phyloP scores from a whole-genome alignment of 2,888 invertebrate genomes.

The Dilophus febrilis region DNA sequence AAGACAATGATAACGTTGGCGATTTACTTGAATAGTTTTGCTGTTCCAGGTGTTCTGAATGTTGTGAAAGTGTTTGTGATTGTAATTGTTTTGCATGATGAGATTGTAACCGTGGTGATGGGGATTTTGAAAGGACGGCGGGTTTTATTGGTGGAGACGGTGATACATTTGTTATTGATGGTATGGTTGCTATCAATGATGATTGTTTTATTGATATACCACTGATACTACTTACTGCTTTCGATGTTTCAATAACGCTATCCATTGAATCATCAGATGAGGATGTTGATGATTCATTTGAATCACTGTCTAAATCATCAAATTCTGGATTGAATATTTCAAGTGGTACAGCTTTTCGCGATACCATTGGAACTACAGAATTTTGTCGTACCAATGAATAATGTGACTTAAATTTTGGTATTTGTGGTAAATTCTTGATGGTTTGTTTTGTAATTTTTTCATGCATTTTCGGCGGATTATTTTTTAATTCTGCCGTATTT shows the following conservation, averaged over 20 bases:
- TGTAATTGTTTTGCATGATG: too few species aligned
- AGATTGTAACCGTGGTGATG: too few species aligned
- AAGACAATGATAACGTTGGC: too few species aligned
- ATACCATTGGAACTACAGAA: slow-evolving; percentile 46
- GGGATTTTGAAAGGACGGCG: too few species aligned
- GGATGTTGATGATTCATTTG: slow-evolving; percentile 52
- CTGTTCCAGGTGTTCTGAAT: too few species aligned
- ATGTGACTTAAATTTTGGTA: slow-evolving; percentile 39
- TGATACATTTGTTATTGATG: slow-evolving; percentile 10
- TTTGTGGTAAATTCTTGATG: slow-evolving; percentile 42
- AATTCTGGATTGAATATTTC: slow-evolving; percentile 82
- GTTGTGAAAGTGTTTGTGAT: too few species aligned
- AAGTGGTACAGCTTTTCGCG: slow-evolving; percentile 51
- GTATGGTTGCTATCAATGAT: slow-evolving; percentile 1
- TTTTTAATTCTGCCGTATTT: slow-evolving; percentile 18
- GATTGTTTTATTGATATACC: too few species aligned
- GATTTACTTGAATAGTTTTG: too few species aligned
- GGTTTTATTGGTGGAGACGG: slow-evolving; percentile 16
- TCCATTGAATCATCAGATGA: slow-evolving; percentile 78
- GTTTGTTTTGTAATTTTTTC: slow-evolving; percentile 38
- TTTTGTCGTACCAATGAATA: slow-evolving; percentile 56
- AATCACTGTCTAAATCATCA: slow-evolving; percentile 80
- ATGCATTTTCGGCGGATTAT: slow-evolving; percentile 27
- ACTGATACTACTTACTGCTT: slow-evolving; percentile 2
- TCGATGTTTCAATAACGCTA: slow-evolving; percentile 60